These are phyloP conservation scores for Eurystomus glaucurus DNA, from an alignment of 2,797 vertebrate species.

Conservation along the genomic window DNA sequence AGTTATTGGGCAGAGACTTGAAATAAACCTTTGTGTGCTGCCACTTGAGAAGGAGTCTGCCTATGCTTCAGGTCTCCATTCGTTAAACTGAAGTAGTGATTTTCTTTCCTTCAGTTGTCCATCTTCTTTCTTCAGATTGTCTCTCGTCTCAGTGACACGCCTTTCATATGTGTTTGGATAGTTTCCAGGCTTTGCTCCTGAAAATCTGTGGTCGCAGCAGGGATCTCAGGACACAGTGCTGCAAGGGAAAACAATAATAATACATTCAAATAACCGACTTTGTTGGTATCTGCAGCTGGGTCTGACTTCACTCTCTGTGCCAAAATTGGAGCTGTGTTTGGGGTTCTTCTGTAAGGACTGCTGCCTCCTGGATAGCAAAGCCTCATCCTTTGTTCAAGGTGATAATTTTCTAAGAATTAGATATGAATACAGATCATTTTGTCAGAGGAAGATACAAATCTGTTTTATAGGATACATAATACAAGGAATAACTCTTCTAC, in stretches of 20 bases:
- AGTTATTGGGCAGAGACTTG: neutral
- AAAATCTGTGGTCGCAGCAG: neutral
- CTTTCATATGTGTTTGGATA: neutral
- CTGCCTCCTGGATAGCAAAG: neutral
- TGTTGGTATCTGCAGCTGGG: neutral
- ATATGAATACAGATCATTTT: neutral
- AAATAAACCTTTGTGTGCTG: conserved; percentile 17
- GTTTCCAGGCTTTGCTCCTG: neutral
- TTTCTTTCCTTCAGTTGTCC: neutral
- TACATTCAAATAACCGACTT: neutral
- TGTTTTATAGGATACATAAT: neutral
- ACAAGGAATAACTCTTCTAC: neutral
- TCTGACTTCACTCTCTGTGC: neutral
- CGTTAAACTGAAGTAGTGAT: neutral
- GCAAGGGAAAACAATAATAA: neutral
- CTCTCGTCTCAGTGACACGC: neutral
- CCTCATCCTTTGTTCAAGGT: neutral
- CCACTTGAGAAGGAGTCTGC: neutral
- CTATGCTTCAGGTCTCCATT: neutral
- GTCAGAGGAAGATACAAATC: neutral
- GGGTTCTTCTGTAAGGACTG: neutral
- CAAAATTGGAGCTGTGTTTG: neutral
- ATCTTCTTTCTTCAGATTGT: neutral
- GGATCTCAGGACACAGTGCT: neutral
- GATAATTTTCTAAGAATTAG: neutral